Conservation (phyloP, 1,140 invertebrate genomes). For the Lethocerus indicus region DNA sequence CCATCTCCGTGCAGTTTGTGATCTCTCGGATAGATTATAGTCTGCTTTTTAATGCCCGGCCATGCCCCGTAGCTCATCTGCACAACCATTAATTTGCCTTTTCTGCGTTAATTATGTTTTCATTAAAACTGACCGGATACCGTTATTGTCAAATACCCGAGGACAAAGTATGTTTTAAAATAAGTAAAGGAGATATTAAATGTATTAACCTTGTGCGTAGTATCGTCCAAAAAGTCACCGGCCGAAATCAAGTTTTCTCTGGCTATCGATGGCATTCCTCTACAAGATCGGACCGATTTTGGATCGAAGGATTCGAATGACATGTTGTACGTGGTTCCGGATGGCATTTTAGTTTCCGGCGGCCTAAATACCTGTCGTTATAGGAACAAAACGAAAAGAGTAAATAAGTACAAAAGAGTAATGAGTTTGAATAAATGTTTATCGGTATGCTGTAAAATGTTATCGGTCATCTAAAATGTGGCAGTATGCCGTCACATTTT, state of each 20-base stretch:
- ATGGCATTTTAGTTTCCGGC: constrained; percentile 14
- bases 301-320: constrained; percentile 16
- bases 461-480: neutral
- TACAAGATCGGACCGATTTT: constrained; percentile 10
- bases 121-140: no score
- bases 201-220: constrained; percentile 13
- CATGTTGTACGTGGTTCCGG: constrained; percentile 15
- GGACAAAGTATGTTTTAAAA: neutral
- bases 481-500: no score
- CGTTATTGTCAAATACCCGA: neutral
- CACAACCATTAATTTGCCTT: no score
- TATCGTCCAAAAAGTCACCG: constrained; percentile 13
- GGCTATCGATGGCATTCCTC: constrained; percentile 10
- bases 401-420: neutral
- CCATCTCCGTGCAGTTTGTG: constrained; percentile 16
- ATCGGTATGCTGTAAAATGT: neutral
- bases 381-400: neutral
- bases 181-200: neutral
- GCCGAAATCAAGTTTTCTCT: constrained; percentile 13
- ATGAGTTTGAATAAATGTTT: neutral
- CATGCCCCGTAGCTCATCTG: constrained; percentile 18
- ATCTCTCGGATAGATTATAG: constrained; percentile 14
- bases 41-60: constrained; percentile 9
- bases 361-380: constrained; percentile 13
- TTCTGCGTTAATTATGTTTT: neutral